phyloP scores from a whole-genome alignment of 2,113 vertebrate species.

The Eubucco bourcierii region DNA sequence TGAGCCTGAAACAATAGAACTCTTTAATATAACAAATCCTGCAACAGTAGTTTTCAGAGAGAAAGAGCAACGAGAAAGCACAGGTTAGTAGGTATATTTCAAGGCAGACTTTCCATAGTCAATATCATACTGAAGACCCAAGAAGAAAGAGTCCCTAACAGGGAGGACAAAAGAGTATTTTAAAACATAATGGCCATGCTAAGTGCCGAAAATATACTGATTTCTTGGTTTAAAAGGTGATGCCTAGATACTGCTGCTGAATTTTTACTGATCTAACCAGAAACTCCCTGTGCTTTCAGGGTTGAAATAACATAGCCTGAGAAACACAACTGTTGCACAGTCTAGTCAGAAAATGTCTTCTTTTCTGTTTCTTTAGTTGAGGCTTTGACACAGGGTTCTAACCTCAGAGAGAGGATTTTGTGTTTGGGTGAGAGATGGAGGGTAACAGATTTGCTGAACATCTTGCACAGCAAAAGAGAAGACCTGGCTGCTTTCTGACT shows the following conservation, averaged over 20 bases:
- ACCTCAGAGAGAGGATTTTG: background rate
- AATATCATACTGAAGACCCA: accelerated
- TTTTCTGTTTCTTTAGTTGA: background rate
- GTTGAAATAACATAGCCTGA: background rate
- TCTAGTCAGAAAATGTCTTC: background rate
- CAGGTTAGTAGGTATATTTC: background rate
- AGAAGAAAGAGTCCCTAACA: background rate
- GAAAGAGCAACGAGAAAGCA: background rate
- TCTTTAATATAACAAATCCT: background rate
- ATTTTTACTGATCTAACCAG: background rate
- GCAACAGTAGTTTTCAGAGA: background rate
- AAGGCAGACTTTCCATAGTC: background rate
- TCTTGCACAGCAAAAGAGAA: conserved; percentile 21
- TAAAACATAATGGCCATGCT: background rate
- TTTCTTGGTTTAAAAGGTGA: background rate
- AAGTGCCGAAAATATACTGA: background rate
- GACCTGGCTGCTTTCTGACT: background rate
- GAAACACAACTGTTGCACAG: background rate
- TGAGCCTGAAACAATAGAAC: background rate
- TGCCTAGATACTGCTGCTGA: background rate
- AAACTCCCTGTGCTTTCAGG: background rate
- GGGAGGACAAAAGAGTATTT: background rate
- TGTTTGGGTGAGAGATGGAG: background rate
- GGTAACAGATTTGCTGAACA: conserved; percentile 30
- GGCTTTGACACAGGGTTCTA: background rate